Conservation (phyloP, 2,113 vertebrate species). For the Oryzias celebensis region DNA sequence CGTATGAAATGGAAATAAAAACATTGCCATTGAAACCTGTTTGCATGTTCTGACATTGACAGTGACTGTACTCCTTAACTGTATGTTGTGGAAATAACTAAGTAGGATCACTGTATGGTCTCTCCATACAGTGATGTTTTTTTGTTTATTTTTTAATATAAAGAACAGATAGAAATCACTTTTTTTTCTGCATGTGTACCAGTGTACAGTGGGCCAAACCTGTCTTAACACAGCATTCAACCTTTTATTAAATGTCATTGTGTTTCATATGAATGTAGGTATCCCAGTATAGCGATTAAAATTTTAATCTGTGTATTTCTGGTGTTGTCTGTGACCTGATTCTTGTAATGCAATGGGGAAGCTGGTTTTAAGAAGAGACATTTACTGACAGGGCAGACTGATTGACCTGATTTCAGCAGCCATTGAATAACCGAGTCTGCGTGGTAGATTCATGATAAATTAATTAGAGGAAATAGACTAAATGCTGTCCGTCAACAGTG, state of each 20-base stretch:
- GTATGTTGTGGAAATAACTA: too few species aligned
- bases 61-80: too few species aligned
- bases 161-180: constrained; percentile 5
- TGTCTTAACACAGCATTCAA: constrained; percentile 16
- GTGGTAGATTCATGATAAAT: too few species aligned
- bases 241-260: constrained; percentile 27
- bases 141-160: constrained; percentile 32
- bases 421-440: background rate
- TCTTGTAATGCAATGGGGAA: constrained; percentile 1
- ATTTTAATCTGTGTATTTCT: constrained; percentile 13
- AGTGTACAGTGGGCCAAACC: background rate
- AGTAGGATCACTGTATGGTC: constrained; percentile 7
- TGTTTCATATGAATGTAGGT: constrained; percentile 45
- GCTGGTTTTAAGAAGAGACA: constrained; percentile 7
- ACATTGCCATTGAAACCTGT: too few species aligned
- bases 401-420: constrained; percentile 27
- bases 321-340: constrained; percentile 19
- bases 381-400: constrained; percentile 17
- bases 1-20: too few species aligned
- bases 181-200: constrained; percentile 54
- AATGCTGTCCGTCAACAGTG: too few species aligned
- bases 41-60: too few species aligned
- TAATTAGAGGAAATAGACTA: too few species aligned
- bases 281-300: constrained; percentile 30
- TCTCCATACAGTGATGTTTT: background rate